Conservation (phyloP, 2,888 invertebrate genomes). For the Acronicta leporina region DNA sequence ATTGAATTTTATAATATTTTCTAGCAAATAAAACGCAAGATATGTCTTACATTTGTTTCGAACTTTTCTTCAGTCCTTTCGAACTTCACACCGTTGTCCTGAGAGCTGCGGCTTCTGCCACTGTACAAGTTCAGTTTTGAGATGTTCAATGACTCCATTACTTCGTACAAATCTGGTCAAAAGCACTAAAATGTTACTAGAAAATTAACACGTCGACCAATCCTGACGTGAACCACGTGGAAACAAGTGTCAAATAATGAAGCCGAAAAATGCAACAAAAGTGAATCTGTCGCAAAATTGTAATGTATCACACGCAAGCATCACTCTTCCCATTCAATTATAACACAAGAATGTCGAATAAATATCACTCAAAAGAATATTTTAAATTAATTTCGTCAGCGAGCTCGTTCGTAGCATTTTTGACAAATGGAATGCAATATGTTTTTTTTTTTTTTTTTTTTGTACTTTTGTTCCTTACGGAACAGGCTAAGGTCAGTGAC, state of each 20-base stretch:
- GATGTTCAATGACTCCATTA: conserved; percentile 85
- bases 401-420: conserved; percentile 62
- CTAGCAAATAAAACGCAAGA: conserved; percentile 33
- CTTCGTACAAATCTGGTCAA: conserved; percentile 59
- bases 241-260: conserved; percentile 80
- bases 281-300: conserved; percentile 54
- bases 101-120: conserved; percentile 72
- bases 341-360: conserved; percentile 51
- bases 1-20: conserved; percentile 6
- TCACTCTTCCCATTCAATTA: conserved; percentile 59
- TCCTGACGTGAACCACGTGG: conserved; percentile 86
- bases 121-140: conserved; percentile 81
- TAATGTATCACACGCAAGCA: conserved; percentile 54
- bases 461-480: no score
- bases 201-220: conserved; percentile 83
- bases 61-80: conserved; percentile 71
- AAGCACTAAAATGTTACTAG: conserved; percentile 64
- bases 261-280: conserved; percentile 59
- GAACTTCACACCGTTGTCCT: conserved; percentile 67
- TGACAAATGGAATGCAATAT: conserved; percentile 49
- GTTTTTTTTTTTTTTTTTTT: no score
- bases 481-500: no score
- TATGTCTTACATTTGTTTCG: conserved; percentile 73
- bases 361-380: conserved; percentile 36
- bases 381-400: conserved; percentile 56